These are phyloP conservation scores for Sitobion miscanthi DNA, from an alignment of 1,140 invertebrate genomes.

Conservation along the genomic window DNA sequence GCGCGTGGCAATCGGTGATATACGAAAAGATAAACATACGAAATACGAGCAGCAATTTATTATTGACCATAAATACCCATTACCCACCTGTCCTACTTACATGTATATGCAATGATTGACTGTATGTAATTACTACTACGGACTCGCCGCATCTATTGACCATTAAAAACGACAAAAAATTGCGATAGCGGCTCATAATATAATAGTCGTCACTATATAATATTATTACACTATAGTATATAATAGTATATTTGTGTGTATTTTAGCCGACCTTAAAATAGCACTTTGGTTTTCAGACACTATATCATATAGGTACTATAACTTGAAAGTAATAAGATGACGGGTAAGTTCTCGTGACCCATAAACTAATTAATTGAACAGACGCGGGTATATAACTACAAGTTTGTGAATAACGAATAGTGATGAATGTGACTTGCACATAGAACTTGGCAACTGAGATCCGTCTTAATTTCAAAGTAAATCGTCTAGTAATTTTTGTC, in stretches of 20 bases:
- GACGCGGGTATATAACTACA: not conserved
- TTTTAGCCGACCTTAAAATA: not conserved
- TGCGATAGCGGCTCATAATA: not conserved
- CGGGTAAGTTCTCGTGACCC: constrained; percentile 25
- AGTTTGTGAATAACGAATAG: constrained; percentile 34
- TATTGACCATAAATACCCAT: not conserved
- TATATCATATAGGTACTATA: constrained; percentile 7
- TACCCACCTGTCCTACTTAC: not conserved
- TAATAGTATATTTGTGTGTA: not conserved
- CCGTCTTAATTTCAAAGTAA: constrained; percentile 28
- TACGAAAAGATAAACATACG: not conserved
- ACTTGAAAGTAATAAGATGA: not conserved
- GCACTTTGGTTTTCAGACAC: not conserved
- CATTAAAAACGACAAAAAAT: not conserved
- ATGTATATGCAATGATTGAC: not conserved
- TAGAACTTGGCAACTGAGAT: constrained; percentile 29
- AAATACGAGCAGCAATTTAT: not conserved
- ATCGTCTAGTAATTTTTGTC: constrained; percentile 14
- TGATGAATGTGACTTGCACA: not conserved
- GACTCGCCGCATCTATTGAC: not conserved
- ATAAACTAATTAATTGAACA: constrained; percentile 44
- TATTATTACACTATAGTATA: not conserved
- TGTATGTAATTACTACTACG: not conserved
- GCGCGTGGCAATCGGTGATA: not conserved
- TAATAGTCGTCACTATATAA: not conserved